Percentiles rank a stretch among this genome's conserved stretches.
Conservation (phyloP, 2,113 vertebrate species). For the Colaptes auratus region DNA sequence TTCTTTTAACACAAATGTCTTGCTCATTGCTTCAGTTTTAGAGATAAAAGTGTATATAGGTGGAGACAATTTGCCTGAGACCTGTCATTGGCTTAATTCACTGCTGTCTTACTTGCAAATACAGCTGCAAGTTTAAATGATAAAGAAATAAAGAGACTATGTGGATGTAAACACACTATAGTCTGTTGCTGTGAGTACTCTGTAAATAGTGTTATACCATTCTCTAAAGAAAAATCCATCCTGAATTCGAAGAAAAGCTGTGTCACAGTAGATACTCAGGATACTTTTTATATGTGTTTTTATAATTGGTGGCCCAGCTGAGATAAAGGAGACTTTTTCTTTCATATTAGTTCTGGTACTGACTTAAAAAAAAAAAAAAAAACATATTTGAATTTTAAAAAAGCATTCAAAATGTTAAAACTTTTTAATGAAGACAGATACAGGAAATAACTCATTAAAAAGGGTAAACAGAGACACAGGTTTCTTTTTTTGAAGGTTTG, state of each 20-base stretch:
- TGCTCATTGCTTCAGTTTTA: no score
- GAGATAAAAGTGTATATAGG: fast-evolving
- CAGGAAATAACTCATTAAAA: not conserved
- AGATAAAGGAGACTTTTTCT: not conserved
- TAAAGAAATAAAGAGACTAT: not conserved
- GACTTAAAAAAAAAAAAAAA: not conserved
- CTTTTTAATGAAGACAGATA: not conserved
- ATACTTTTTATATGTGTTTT: not conserved
- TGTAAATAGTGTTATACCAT: not conserved
- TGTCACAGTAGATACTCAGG: not conserved
- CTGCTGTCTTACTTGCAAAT: not conserved
- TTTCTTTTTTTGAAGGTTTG: not conserved
- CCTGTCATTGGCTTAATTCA: not conserved
- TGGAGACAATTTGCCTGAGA: not conserved
- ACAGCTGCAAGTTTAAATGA: not conserved
- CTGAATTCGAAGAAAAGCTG: not conserved
- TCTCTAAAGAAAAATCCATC: not conserved
- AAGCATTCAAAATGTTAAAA: not conserved
- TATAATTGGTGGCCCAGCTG: not conserved
- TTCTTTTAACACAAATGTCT: not conserved
- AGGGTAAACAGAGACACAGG: not conserved
- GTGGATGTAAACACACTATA: not conserved
- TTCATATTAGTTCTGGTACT: not conserved
- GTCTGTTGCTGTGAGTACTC: not conserved
- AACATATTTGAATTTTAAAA: not conserved